Percentiles rank a stretch among this genome's conserved stretches.
These are phyloP conservation scores for Taxidea taxus DNA, from an alignment of 2,113 vertebrate genomes.

Conservation along the genomic window DNA sequence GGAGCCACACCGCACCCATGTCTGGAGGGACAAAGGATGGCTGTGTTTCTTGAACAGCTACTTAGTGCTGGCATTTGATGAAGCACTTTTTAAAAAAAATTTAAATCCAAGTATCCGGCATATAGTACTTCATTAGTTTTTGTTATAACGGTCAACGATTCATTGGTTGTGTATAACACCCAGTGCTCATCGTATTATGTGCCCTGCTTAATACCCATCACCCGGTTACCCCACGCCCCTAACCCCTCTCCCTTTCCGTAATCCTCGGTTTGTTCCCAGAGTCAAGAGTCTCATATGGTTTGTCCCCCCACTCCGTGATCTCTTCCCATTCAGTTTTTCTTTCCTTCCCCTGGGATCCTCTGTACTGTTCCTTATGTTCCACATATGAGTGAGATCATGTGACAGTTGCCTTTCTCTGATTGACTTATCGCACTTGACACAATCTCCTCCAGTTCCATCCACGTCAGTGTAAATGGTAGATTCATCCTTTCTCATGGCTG, in stretches of 20 bases:
- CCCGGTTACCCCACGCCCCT: neutral
- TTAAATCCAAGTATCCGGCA: neutral
- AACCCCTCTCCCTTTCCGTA: neutral
- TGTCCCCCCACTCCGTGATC: neutral
- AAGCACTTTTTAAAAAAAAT: neutral
- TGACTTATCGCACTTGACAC: neutral
- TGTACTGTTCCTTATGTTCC: neutral
- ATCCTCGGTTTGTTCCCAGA: neutral
- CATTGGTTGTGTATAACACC: neutral
- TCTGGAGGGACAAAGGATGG: neutral
- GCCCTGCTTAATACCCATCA: neutral
- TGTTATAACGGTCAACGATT: neutral
- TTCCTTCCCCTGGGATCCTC: neutral
- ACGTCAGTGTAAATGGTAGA: too few species aligned
- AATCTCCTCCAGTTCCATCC: neutral
- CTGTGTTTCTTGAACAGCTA: neutral
- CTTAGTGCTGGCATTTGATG: neutral
- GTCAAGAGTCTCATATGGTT: neutral
- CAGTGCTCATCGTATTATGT: neutral
- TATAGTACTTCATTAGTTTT: neutral
- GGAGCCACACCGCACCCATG: fast-evolving
- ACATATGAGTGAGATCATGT: neutral
- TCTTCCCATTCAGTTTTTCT: neutral
- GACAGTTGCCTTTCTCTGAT: neutral
- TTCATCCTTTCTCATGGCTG: too few species aligned